Base-by-base conservation (phyloP, 2,888 invertebrate genomes). In the Cephalotes varians region DNA sequence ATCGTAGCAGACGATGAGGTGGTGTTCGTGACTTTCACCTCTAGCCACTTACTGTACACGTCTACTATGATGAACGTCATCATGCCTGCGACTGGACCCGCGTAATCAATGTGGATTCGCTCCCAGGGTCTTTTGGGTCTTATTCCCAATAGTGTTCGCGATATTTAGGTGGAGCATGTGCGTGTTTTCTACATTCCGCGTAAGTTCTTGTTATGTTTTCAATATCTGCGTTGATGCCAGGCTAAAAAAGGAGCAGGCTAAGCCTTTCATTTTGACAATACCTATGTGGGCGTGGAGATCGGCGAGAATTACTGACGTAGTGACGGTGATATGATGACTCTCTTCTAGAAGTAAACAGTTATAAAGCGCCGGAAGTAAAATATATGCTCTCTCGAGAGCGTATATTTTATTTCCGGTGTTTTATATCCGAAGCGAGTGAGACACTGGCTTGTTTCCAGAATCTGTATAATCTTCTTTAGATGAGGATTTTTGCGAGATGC, bases 291-390 rank as follows among this genome's bases (percentile, higher is more conserved):
- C 56, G 12, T 56, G 40, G 1, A 72, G 10, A 0, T 72, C n/a
- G 0, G 18, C 1, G 2, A 60, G 31, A 0, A 60, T 34, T 0
- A 31, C 2, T 2, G 31, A 6, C n/a, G n/a, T n/a, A 60, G 21
- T 1, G n/a, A 18, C 0, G 31, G 1, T 60, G 37, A 54, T 3
- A 71, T 37, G 2, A 54, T 21, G 0, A 71, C 15, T 9, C 54
- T 71, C 54, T 9, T 71, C 71, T 6, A 71, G 54, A 5, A 74
- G 6, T 18, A 74, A 47, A 1, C 60, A 74, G 15, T 28, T n/a
- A 4, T n/a, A n/a, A n/a, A n/a, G n/a, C n/a, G n/a, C n/a, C n/a
- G n/a, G n/a, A n/a, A n/a, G n/a, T n/a, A n/a, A n/a, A n/a, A n/a
- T n/a, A n/a, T n/a, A n/a, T n/a, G 18, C 2, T 1, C 58, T 7